Base-by-base conservation (phyloP, 2,888 invertebrate genomes). In the Apamea monoglypha region DNA sequence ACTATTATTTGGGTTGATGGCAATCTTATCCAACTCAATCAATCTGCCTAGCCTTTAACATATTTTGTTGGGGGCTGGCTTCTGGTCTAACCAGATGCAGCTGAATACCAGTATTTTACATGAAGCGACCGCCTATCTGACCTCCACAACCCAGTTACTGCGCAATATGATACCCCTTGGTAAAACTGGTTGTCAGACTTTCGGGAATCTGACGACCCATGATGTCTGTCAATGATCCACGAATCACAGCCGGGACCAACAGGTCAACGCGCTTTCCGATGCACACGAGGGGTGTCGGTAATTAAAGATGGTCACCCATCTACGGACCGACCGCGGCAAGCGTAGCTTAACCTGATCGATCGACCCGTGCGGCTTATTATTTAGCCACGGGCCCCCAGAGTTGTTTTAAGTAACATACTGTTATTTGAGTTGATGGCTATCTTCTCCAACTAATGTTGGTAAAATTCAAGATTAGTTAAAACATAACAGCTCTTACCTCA, bases 401-500 rank as follows among this genome's bases (percentile, higher is more conserved):
- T 47, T 29, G 4, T 59, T 56, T 32, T 50, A 10, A 61, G 6
- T 74, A 74, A 74, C n/a, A 47, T n/a, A 36, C 6, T 61, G 14
- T n/a, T 29, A 36, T 47, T 61, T 36, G 21, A 4, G 12, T 61
- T 75, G n/a, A 59, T 21, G 7, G n/a, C 16, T n/a, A 50, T 36
- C 16, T 25, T 76, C 50, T 18, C 21, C 14, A 63, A 61, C 6
- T 16, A 32, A 59, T 32, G 4, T 25, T 16, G 53, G 8, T 56
- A 44, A 36, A 36, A 36, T 36, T 53, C 14, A 36, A 59, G 25
- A 74, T 36, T 32, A 74, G 12, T 25, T 67, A 32, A 8, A 5
- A 36, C 21, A 29, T 53, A 18, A 32, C 53, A 32, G 25, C 36
- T 69, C 88, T 92, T 92, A 97, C 97, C 96, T 97, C 97, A 95